phyloP scores from a whole-genome alignment of 2,113 vertebrate species.

The Neoarius graeffei region DNA sequence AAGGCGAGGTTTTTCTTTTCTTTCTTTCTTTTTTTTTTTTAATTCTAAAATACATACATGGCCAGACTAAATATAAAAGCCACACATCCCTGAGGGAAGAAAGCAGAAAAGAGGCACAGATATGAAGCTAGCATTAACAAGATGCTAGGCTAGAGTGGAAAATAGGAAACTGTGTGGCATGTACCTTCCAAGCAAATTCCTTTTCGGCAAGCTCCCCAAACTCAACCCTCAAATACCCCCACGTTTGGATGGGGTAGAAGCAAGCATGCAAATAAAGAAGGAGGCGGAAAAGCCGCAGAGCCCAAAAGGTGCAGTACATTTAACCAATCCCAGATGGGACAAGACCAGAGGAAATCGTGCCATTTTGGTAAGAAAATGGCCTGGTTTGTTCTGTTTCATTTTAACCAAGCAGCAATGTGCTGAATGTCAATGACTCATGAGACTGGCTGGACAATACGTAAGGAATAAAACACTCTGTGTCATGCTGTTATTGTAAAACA shows the following conservation, averaged over 20 bases:
- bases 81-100: neutral
- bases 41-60: slow-evolving; percentile 29
- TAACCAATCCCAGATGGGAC: slow-evolving; percentile 22
- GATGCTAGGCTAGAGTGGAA: slow-evolving; percentile 56
- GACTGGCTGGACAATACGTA: neutral
- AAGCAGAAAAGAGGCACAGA: slow-evolving; percentile 19
- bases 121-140: slow-evolving; percentile 31
- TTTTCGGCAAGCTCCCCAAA: neutral
- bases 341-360: neutral
- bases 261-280: slow-evolving; percentile 19
- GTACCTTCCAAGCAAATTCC: slow-evolving; percentile 67
- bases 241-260: neutral
- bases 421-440: slow-evolving; percentile 23
- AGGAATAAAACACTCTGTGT: neutral
- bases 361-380: neutral
- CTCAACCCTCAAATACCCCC: neutral
- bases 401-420: neutral
- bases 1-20: slow-evolving; percentile 15
- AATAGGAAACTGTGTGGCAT: slow-evolving; percentile 56
- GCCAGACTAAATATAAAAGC: slow-evolving; percentile 40
- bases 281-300: neutral
- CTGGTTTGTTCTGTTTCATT: neutral
- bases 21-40: neutral
- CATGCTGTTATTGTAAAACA: neutral
- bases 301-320: neutral